A percentile compares a stretch with the other conserved stretches of the same genome.
phyloP scores from a whole-genome alignment of 92 coral and sea anemone species.

The Umimayanthus kanabou region DNA sequence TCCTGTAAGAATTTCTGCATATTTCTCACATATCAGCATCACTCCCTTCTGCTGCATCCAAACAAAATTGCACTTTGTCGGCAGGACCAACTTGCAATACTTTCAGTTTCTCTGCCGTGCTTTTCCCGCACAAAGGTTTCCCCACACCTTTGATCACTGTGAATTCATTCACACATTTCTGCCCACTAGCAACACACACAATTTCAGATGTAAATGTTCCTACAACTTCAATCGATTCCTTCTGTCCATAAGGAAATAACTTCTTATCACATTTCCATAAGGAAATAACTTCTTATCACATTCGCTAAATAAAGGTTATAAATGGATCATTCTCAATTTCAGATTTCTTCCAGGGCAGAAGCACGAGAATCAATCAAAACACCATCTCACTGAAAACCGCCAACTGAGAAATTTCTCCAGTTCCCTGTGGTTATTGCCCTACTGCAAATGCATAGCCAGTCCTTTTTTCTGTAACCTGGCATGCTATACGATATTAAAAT shows the following conservation, averaged over 20 bases:
- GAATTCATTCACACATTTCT: conserved; percentile 29
- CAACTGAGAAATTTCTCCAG: conserved; percentile 31
- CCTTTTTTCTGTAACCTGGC: conserved; percentile 8
- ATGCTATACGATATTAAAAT: conserved; percentile 1
- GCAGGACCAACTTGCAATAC: conserved; percentile 60
- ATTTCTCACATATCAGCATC: conserved; percentile 46
- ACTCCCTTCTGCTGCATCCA: conserved; percentile 36
- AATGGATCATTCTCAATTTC: conserved; percentile 21
- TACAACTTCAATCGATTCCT: conserved; percentile 50
- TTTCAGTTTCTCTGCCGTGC: conserved; percentile 53
- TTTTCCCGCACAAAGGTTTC: conserved; percentile 49
- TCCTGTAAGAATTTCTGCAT: conserved; percentile 45
- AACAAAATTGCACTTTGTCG: conserved; percentile 17
- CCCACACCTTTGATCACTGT: conserved; percentile 53
- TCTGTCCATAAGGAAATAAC: conserved; percentile 57
- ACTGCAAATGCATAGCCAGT: not conserved
- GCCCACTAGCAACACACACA: conserved; percentile 36
- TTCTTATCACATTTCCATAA: conserved; percentile 39
- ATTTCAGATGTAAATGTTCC: too few relatives aligned
- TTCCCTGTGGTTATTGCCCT: conserved; percentile 13
- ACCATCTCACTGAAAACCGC: conserved; percentile 20
- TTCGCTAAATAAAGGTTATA: not conserved
- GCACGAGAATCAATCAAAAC: conserved; percentile 41
- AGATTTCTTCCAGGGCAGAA: conserved; percentile 36
- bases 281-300: conserved; percentile 41